Conservation (phyloP, 2,113 vertebrate genomes). For the Antigone vipio region DNA sequence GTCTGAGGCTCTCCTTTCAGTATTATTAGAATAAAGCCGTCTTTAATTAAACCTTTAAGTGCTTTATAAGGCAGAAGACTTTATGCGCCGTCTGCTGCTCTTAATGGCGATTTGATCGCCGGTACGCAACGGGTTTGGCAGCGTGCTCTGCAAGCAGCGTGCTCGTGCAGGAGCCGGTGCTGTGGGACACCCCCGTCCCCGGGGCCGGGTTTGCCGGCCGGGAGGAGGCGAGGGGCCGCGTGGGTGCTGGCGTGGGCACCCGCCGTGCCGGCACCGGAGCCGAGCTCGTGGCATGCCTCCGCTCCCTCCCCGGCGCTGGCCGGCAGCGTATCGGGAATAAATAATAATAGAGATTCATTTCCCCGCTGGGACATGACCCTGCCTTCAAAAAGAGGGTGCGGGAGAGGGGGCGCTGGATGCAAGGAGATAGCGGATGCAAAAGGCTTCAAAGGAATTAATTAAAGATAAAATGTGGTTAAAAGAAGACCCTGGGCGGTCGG, state of each 20-base stretch:
- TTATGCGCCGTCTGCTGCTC: slow-evolving; percentile 27
- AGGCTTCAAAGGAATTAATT: slow-evolving; percentile 64
- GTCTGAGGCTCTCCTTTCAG: not conserved
- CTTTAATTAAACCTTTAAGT: slow-evolving; percentile 67
- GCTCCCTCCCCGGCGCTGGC: fast-evolving
- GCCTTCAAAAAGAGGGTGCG: not conserved
- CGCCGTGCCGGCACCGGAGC: not conserved
- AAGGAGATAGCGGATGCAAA: not conserved
- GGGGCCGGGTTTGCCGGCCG: not conserved
- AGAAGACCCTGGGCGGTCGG: not conserved
- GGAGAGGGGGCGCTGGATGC: not conserved
- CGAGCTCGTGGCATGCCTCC: not conserved
- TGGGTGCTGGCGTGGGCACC: not conserved
- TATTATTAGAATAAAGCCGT: slow-evolving; percentile 43
- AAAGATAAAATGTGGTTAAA: slow-evolving; percentile 43
- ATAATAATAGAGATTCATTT: not conserved
- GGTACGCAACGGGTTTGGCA: not conserved
- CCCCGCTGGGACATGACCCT: not conserved
- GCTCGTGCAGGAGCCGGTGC: not conserved
- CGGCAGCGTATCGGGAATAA: fast-evolving
- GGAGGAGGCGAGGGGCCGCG: not conserved
- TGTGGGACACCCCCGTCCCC: not conserved
- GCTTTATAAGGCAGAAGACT: slow-evolving; percentile 47
- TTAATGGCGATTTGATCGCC: not conserved
- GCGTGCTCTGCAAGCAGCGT: fast-evolving